Evolutionary conservation across 2,113 vertebrate species (phyloP).

Genomic region (Thalassarche chlororhynchos): DNA sequence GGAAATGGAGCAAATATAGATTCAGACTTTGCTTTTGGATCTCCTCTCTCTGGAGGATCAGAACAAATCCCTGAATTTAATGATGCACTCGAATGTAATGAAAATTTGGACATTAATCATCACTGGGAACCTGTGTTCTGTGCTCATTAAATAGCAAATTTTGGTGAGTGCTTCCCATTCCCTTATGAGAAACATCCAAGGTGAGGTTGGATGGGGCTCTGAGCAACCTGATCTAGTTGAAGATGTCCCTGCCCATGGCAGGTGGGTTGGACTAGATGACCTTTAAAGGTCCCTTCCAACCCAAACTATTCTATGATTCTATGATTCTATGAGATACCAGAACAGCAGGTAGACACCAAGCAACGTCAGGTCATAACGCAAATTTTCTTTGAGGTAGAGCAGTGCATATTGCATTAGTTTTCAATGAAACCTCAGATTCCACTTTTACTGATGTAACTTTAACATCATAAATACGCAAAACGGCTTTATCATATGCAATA

Average conservation of each 20-base stretch:
- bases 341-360: background rate
- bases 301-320: no score
- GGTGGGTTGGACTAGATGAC: no score
- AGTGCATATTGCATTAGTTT: background rate
- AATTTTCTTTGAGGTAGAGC: background rate
- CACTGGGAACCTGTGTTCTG: background rate
- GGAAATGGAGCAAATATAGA: constrained; percentile 1
- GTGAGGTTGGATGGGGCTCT: no score
- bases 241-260: no score
- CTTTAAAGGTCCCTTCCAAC: no score
- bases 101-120: constrained; percentile 33
- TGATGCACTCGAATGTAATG: background rate
- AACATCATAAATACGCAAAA: background rate
- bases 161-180: background rate
- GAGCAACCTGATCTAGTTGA: no score
- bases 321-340: background rate
- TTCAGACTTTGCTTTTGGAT: background rate
- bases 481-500: background rate
- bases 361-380: background rate
- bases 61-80: constrained; percentile 15
- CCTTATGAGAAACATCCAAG: no score
- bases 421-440: background rate
- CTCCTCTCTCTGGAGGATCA: background rate
- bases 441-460: background rate
- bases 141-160: constrained; percentile 4